Percentiles rank a stretch among this genome's conserved stretches.
Conservation (phyloP, 1,140 invertebrate genomes). For the Aleiodes sp. region DNA sequence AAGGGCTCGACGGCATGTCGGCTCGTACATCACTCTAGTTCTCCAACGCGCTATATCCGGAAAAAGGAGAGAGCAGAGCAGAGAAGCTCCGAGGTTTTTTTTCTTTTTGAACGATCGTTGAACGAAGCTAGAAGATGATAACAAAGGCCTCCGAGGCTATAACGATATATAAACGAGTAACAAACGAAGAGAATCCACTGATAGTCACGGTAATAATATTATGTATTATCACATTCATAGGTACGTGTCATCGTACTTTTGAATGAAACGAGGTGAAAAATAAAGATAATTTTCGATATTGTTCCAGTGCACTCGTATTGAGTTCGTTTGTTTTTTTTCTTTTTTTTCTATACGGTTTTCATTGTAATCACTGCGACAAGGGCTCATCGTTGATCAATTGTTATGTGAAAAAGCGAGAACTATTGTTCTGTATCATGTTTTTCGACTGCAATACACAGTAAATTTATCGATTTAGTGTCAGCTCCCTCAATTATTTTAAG, state of each 20-base stretch:
- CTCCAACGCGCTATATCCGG: not conserved
- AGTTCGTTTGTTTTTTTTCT: not conserved
- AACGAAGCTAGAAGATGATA: constrained; percentile 48
- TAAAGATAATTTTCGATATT: constrained; percentile 20
- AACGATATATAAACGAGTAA: not conserved
- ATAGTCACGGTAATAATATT: constrained; percentile 13
- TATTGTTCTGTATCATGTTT: not conserved
- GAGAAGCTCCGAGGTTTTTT: not conserved
- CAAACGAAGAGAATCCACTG: constrained; percentile 13
- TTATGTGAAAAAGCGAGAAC: not conserved
- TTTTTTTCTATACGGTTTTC: not conserved
- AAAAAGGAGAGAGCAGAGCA: not conserved
- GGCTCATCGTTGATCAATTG: constrained; percentile 14
- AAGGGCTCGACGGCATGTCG: constrained; percentile 47
- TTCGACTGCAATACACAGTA: not conserved
- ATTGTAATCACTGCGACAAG: not conserved
- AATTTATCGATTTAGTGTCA: not conserved
- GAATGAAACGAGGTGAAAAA: constrained; percentile 18
- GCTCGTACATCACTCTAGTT: constrained; percentile 50
- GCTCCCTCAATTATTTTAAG: no score
- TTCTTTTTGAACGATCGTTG: constrained; percentile 47
- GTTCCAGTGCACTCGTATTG: not conserved
- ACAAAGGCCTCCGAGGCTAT: constrained; percentile 38
- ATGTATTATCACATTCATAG: constrained; percentile 12
- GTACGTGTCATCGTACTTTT: not conserved